Evolutionary conservation across 2,888 invertebrate species (phyloP).

Genomic region (Leptinotarsa tumamoca): DNA sequence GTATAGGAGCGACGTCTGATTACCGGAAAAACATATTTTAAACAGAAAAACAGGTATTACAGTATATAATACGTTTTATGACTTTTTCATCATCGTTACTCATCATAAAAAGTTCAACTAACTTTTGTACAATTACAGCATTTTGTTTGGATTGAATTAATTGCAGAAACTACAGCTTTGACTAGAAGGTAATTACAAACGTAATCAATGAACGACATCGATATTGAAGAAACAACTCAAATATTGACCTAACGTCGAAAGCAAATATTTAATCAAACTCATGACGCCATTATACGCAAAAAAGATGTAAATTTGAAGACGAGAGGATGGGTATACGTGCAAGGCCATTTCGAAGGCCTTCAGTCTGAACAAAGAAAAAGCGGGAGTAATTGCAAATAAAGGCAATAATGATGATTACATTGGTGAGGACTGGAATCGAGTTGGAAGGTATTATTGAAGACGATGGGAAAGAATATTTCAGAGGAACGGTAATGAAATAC

Average conservation of each 20-base stretch:
- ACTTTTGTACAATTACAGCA: no score
- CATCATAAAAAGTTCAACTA: no score
- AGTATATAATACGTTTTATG: no score
- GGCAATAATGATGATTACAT: slow-evolving; percentile 28
- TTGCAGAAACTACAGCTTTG: background rate
- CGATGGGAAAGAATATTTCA: slow-evolving; percentile 6
- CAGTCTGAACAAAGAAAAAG: slow-evolving; percentile 24
- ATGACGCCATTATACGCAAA: slow-evolving; percentile 24
- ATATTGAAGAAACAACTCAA: background rate
- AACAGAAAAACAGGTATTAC: no score
- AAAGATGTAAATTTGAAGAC: slow-evolving; percentile 31
- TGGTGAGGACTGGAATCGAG: slow-evolving; percentile 8
- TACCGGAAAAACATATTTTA: no score
- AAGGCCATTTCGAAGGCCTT: slow-evolving; percentile 33
- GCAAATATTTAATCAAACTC: slow-evolving; percentile 14
- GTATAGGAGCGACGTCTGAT: no score
- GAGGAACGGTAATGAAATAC: background rate
- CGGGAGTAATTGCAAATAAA: slow-evolving; percentile 28
- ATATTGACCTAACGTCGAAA: slow-evolving; percentile 8
- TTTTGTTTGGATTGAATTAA: background rate
- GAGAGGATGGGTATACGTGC: slow-evolving; percentile 7
- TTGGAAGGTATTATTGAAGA: slow-evolving; percentile 17
- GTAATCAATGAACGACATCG: background rate
- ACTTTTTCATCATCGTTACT: no score
- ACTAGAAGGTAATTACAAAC: background rate